These are phyloP conservation scores for Ferrisia virgata DNA, from an alignment of 2,888 invertebrate genomes.

Conservation along the genomic window DNA sequence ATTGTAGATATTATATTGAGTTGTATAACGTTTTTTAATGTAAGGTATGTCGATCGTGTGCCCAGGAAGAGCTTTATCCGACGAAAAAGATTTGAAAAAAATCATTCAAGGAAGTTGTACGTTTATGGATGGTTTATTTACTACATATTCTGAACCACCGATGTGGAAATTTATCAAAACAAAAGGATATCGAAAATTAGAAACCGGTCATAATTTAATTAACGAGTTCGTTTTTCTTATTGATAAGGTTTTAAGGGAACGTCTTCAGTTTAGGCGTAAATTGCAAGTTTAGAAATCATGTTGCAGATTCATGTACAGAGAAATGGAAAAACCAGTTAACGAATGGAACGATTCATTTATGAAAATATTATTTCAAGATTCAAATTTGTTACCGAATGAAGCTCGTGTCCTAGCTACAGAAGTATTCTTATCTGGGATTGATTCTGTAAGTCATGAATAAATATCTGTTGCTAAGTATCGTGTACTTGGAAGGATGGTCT, in stretches of 20 bases:
- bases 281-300: too few species aligned
- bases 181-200: constrained; percentile 56
- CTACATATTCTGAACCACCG: constrained; percentile 56
- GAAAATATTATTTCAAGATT: constrained; percentile 53
- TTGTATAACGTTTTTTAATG: not conserved
- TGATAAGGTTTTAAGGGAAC: too few species aligned
- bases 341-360: constrained; percentile 52
- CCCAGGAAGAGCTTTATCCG: constrained; percentile 55
- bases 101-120: constrained; percentile 55
- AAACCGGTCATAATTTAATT: constrained; percentile 57
- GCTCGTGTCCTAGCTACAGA: constrained; percentile 58
- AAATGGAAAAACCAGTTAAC: not conserved
- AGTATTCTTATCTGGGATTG: constrained; percentile 60
- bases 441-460: constrained; percentile 55
- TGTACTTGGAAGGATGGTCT: too few species aligned
- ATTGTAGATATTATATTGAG: not conserved
- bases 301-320: constrained; percentile 12
- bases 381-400: constrained; percentile 55
- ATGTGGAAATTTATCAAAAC: constrained; percentile 57
- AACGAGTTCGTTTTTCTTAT: constrained; percentile 50
- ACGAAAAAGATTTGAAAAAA: not conserved
- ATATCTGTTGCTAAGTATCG: not conserved
- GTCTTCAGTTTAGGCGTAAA: too few species aligned
- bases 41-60: constrained; percentile 58
- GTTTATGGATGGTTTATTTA: constrained; percentile 57